Conservation (phyloP, 2,113 vertebrate species). For the Phaethornis superciliosus region DNA sequence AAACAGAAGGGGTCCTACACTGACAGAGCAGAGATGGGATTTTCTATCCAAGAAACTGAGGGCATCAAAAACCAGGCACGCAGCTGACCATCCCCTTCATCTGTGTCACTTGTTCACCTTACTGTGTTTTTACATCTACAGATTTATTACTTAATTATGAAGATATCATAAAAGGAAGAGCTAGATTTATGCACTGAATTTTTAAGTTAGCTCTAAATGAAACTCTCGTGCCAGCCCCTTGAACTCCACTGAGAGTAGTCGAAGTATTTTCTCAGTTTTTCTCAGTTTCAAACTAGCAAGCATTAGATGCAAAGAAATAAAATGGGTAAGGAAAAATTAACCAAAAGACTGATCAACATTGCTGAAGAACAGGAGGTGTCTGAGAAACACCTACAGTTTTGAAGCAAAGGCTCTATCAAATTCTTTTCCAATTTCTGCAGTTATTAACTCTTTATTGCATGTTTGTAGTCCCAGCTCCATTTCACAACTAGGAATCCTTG, state of each 20-base stretch:
- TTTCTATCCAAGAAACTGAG: neutral
- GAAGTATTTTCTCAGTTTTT: neutral
- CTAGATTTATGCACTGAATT: neutral
- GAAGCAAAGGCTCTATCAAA: neutral
- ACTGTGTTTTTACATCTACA: neutral
- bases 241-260: neutral
- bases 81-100: neutral
- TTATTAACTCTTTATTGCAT: neutral
- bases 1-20: neutral
- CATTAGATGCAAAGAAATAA: neutral
- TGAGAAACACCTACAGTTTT: neutral
- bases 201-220: neutral
- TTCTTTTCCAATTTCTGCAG: neutral
- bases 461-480: neutral
- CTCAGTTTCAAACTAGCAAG: neutral
- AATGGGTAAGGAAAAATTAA: neutral
- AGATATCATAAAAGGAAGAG: neutral
- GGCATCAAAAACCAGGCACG: neutral
- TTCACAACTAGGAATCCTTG: neutral
- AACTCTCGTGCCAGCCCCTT: rapidly evolving
- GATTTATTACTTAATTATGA: neutral
- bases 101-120: neutral
- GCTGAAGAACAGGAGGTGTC: neutral
- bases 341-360: neutral
- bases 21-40: neutral